Conservation (phyloP, 2,888 invertebrate genomes). For the Epiperipatus broadwayi region DNA sequence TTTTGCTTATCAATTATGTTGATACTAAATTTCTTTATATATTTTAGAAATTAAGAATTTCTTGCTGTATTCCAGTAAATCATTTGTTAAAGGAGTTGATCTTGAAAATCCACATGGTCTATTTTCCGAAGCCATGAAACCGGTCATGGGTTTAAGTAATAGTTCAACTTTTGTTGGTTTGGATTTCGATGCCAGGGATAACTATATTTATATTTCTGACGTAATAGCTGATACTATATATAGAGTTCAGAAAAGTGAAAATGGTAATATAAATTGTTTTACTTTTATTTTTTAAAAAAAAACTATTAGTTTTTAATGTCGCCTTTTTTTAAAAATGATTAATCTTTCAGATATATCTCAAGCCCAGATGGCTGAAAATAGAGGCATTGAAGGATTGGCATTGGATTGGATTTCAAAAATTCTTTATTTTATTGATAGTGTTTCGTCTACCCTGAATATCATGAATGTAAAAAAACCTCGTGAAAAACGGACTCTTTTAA, state of each 20-base stretch:
- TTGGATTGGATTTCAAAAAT: conserved; percentile 92
- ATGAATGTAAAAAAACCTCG: conserved; percentile 67
- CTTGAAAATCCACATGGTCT: no score
- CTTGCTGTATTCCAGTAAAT: no score
- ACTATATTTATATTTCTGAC: conserved; percentile 91
- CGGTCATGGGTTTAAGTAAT: conserved; percentile 55
- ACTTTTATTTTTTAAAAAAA: conserved; percentile 18
- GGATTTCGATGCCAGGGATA: conserved; percentile 74
- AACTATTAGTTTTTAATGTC: no score
- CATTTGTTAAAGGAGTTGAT: no score
- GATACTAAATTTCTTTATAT: no score
- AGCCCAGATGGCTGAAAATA: conserved; percentile 58
- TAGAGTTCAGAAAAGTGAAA: conserved; percentile 32
- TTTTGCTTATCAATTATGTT: no score
- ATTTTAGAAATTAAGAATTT: no score
- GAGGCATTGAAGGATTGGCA: conserved; percentile 85
- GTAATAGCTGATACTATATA: conserved; percentile 87
- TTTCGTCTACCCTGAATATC: conserved; percentile 82
- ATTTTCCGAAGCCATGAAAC: conserved; percentile 90
- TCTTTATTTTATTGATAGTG: conserved; percentile 80
- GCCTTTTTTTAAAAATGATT: not conserved
- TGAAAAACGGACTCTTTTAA: conserved; percentile 58
- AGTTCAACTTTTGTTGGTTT: conserved; percentile 81
- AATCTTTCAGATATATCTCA: not conserved
- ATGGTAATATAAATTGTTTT: conserved; percentile 27